Evolutionary conservation across 2,888 invertebrate species (phyloP).

Genomic region (Schizotus pectinicornis): DNA sequence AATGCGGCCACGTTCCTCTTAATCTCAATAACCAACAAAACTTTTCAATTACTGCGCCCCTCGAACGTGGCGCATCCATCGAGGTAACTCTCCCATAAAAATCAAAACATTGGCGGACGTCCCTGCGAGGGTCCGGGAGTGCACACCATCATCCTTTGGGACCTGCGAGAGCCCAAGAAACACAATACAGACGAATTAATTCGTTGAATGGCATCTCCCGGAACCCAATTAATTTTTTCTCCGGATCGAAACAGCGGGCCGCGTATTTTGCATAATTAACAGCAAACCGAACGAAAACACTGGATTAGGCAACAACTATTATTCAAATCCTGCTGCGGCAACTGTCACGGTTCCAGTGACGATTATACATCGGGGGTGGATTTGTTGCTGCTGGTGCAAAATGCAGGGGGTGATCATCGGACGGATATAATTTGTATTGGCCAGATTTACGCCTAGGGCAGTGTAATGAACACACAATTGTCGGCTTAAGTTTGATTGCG

Average conservation of each 20-base stretch:
- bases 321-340: constrained; percentile 53
- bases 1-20: constrained; percentile 52
- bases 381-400: constrained; percentile 13
- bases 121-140: constrained; percentile 15
- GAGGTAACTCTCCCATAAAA: constrained; percentile 57
- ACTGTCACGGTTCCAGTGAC: constrained; percentile 45
- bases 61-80: constrained; percentile 39
- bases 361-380: constrained; percentile 20
- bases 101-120: constrained; percentile 54
- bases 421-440: constrained; percentile 61
- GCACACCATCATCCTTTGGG: constrained; percentile 23
- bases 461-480: constrained; percentile 61
- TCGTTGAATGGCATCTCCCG: neutral
- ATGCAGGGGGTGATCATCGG: constrained; percentile 45
- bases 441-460: constrained; percentile 60
- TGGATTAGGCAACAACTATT: constrained; percentile 30
- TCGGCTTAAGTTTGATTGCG: constrained; percentile 60
- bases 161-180: constrained; percentile 20
- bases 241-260: neutral
- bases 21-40: constrained; percentile 55
- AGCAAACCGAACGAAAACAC: neutral
- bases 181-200: neutral
- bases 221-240: neutral
- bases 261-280: no score
- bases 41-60: constrained; percentile 52